These are phyloP conservation scores for Psammodynastes pulverulentus DNA, from an alignment of 2,113 vertebrate species.

Conservation along the genomic window DNA sequence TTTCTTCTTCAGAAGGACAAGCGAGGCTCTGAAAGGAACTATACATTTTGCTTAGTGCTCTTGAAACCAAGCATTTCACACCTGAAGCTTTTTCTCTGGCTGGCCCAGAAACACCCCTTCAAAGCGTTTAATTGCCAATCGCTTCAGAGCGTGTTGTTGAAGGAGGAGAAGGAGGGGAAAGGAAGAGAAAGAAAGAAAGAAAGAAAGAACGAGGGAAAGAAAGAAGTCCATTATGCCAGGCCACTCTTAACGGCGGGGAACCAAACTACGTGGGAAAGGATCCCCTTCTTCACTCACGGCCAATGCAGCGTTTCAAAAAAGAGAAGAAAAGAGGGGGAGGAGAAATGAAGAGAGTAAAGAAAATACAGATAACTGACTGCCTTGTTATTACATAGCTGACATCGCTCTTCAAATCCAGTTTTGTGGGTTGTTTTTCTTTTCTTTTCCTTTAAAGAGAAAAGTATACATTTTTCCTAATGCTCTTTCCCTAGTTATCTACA, in stretches of 20 bases:
- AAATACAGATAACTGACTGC: constrained; percentile 80
- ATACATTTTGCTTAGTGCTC: constrained; percentile 96
- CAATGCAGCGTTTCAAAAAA: constrained; percentile 61
- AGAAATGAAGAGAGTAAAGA: background rate
- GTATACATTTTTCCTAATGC: constrained; percentile 49
- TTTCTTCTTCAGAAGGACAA: constrained; percentile 78
- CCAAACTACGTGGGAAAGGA: constrained; percentile 91
- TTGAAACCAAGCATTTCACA: constrained; percentile 99
- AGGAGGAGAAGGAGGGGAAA: background rate
- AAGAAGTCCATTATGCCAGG: constrained; percentile 88
- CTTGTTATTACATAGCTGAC: constrained; percentile 78
- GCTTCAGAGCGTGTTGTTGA: constrained; percentile 87
- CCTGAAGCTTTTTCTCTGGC: constrained; percentile 98
- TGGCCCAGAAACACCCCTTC: constrained; percentile 94
- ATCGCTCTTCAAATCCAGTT: constrained; percentile 33
- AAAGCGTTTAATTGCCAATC: constrained; percentile 99
- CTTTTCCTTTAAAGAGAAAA: constrained; percentile 45
- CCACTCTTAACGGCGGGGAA: constrained; percentile 81
- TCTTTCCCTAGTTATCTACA: constrained; percentile 23
- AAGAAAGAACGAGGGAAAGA: constrained; percentile 23
- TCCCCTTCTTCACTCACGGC: constrained; percentile 88
- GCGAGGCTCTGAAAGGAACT: constrained; percentile 94
- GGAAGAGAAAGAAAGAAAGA: constrained; percentile 23
- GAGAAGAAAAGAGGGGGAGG: background rate
- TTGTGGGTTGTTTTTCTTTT: background rate